Evolutionary conservation across 2,113 vertebrate genomes (phyloP).

Genomic region (Illadopsis cleaveri): DNA sequence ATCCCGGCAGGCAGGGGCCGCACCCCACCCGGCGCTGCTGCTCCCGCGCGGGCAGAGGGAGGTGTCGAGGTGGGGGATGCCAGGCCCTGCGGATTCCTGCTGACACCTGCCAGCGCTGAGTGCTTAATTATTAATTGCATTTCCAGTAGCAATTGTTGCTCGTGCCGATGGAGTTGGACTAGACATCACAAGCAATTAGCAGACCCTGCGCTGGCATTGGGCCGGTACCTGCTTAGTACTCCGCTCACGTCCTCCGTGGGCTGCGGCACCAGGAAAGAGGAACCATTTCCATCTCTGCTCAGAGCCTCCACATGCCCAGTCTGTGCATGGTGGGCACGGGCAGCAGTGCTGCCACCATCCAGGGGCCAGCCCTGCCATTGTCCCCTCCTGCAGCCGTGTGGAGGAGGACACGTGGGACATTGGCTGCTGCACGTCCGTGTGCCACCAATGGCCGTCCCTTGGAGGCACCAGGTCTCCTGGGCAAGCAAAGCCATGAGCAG

Average conservation of each 20-base stretch:
- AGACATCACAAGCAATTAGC: conserved; percentile 48
- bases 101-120: not conserved
- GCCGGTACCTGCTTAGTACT: not conserved
- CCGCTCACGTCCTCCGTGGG: not conserved
- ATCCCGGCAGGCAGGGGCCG: not conserved
- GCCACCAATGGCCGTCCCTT: fast-evolving
- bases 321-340: fast-evolving
- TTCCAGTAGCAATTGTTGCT: conserved; percentile 38
- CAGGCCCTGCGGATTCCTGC: not conserved
- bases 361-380: fast-evolving
- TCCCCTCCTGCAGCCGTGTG: fast-evolving
- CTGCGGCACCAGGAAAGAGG: not conserved
- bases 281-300: not conserved
- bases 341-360: fast-evolving
- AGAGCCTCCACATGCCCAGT: fast-evolving
- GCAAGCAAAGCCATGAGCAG: not conserved
- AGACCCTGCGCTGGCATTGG: not conserved
- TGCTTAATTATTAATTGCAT: conserved; percentile 55
- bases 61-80: fast-evolving
- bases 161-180: not conserved
- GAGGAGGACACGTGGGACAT: fast-evolving
- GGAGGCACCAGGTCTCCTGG: not conserved
- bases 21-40: not conserved
- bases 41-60: not conserved
- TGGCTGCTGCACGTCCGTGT: fast-evolving